phyloP scores from a whole-genome alignment of 2,113 vertebrate genomes.

The Monarcha castaneiventris region DNA sequence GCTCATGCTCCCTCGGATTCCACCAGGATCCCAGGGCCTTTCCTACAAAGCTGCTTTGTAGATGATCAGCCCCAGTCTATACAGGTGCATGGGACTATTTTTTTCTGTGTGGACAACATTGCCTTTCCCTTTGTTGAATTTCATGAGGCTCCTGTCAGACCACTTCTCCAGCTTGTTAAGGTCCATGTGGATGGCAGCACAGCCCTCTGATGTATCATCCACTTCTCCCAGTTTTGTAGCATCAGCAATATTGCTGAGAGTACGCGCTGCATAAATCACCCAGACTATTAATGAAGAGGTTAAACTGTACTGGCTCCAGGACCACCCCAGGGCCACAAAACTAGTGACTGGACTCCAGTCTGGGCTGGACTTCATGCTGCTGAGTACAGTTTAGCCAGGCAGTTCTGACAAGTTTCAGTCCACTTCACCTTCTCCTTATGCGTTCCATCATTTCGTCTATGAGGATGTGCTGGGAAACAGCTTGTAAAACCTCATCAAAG shows the following conservation, averaged over 20 bases:
- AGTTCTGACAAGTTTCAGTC: neutral
- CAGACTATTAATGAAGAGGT: neutral
- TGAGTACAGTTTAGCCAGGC: neutral
- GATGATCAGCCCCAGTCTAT: neutral
- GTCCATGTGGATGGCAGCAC: neutral
- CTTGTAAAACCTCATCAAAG: neutral
- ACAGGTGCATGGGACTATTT: neutral
- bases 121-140: neutral
- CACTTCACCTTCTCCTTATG: neutral
- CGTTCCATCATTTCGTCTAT: neutral
- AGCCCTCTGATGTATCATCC: neutral
- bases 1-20: neutral
- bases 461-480: neutral
- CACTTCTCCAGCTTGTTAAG: neutral
- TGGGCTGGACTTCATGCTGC: neutral
- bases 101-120: neutral
- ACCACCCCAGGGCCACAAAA: neutral
- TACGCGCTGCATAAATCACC: neutral
- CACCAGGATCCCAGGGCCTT: neutral
- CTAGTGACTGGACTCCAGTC: neutral
- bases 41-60: neutral
- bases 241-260: neutral
- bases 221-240: neutral
- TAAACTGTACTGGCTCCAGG: neutral
- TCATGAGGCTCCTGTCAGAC: neutral